Evolutionary conservation across 2,888 invertebrate genomes (phyloP).

Genomic region (Diabrotica balteata): DNA sequence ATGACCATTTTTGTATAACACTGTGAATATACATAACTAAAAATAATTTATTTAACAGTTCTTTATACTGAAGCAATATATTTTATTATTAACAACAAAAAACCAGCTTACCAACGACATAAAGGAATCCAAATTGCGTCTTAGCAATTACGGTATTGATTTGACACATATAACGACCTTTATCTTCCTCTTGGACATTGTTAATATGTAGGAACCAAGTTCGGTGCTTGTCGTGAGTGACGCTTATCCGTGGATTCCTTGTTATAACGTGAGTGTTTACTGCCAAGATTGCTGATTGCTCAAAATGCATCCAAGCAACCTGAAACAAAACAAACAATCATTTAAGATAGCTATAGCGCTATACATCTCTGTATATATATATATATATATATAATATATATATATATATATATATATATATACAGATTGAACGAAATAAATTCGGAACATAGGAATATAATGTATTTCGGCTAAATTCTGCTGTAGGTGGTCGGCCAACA

Average conservation of each 20-base stretch:
- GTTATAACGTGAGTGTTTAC: constrained; percentile 95
- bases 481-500: no score
- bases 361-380: no score
- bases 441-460: no score
- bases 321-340: constrained; percentile 58
- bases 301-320: constrained; percentile 97
- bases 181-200: constrained; percentile 90
- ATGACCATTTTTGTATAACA: no score
- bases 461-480: no score
- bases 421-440: no score
- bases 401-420: no score
- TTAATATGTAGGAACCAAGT: constrained; percentile 94
- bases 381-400: no score
- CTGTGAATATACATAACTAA: no score
- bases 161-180: constrained; percentile 93
- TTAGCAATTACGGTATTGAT: constrained; percentile 93
- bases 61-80: no score
- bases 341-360: no score
- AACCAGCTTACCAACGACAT: constrained; percentile 83
- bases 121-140: constrained; percentile 90
- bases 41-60: no score
- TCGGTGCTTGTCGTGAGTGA: constrained; percentile 90
- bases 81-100: neutral
- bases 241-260: constrained; percentile 88
- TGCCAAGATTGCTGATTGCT: constrained; percentile 90